Evolutionary conservation across 2,888 invertebrate genomes (phyloP).

Genomic region (Hipparchia semele): DNA sequence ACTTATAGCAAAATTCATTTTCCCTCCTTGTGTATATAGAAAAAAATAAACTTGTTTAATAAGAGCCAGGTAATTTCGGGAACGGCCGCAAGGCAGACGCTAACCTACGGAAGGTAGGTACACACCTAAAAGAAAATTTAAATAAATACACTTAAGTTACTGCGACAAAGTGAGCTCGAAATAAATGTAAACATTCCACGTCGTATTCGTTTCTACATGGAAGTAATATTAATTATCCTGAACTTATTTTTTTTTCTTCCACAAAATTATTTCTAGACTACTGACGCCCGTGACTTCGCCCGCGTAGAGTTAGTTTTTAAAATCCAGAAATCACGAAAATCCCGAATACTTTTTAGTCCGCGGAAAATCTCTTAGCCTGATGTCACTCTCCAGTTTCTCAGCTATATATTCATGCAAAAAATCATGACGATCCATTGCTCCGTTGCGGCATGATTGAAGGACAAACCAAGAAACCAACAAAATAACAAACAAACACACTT

Average conservation of each 20-base stretch:
- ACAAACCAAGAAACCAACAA: too few species aligned
- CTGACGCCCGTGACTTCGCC: too few species aligned
- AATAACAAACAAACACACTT: too few species aligned
- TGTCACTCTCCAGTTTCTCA: too few species aligned
- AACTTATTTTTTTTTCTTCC: slow-evolving; percentile 22
- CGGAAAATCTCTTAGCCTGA: too few species aligned
- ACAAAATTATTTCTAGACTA: not conserved
- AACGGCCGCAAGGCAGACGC: slow-evolving; percentile 47
- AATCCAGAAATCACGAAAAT: too few species aligned
- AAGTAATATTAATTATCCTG: slow-evolving; percentile 35
- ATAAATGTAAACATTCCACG: slow-evolving; percentile 39
- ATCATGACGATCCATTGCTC: too few species aligned
- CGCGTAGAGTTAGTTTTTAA: too few species aligned
- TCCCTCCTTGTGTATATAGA: slow-evolving; percentile 28
- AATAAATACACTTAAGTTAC: slow-evolving; percentile 54
- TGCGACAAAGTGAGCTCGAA: slow-evolving; percentile 49
- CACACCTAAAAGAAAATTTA: slow-evolving; percentile 52
- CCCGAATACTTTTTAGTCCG: too few species aligned
- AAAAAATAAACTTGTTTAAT: slow-evolving; percentile 44
- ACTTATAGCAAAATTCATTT: not conserved
- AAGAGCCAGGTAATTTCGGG: slow-evolving; percentile 48
- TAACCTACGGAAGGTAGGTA: slow-evolving; percentile 45
- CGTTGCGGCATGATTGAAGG: too few species aligned
- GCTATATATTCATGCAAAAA: too few species aligned
- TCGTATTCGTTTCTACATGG: slow-evolving; percentile 34